These are phyloP conservation scores for Piaya cayana DNA, from an alignment of 2,113 vertebrate genomes.

Conservation along the genomic window DNA sequence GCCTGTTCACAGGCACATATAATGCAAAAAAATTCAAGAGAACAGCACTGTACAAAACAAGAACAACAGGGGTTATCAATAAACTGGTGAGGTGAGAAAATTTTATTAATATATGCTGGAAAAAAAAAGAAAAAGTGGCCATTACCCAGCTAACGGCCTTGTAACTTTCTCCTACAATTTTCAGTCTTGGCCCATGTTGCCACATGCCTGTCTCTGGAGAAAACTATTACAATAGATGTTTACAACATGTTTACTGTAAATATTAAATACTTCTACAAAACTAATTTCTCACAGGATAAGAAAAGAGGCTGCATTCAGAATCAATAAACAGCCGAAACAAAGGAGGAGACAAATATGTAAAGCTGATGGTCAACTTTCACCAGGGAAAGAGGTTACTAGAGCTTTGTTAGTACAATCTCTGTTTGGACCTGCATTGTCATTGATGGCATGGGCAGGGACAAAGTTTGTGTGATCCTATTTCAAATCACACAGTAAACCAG, in stretches of 20 bases:
- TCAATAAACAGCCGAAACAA: background rate
- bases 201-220: background rate
- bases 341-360: background rate
- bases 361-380: background rate
- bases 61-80: background rate
- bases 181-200: background rate
- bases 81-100: background rate
- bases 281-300: background rate
- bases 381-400: background rate
- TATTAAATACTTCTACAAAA: background rate
- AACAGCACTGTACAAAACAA: background rate
- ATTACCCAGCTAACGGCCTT: background rate
- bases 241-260: background rate
- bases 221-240: background rate
- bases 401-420: fast-evolving
- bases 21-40: background rate
- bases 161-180: background rate
- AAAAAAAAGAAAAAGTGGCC: background rate
- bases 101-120: background rate
- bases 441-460: background rate
- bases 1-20: background rate
- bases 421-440: background rate
- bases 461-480: background rate
- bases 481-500: background rate
- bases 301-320: background rate